These are phyloP conservation scores for Cercopithecus mona DNA, from an alignment of 2,113 vertebrate species.

Conservation along the genomic window DNA sequence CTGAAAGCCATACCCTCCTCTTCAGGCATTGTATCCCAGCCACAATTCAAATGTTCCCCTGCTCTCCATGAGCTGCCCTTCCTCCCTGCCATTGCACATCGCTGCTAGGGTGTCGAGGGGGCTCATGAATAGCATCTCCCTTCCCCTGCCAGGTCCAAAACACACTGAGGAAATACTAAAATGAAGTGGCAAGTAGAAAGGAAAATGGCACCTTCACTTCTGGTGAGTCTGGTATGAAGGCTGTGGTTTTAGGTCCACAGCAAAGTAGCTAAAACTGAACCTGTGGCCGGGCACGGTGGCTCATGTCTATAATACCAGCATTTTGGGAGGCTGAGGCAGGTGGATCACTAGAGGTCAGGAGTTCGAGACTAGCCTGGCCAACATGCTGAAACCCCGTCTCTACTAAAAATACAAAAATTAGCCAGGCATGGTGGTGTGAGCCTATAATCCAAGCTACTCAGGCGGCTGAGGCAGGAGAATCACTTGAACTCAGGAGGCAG, in stretches of 20 bases:
- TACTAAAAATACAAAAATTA: no score
- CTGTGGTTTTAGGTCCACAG: not conserved
- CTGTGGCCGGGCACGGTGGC: no score
- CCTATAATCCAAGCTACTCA: no score
- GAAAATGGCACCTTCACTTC: not conserved
- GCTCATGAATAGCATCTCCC: not conserved
- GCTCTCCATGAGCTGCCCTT: not conserved
- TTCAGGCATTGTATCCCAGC: fast-evolving
- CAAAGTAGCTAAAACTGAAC: not conserved
- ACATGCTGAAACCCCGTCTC: no score
- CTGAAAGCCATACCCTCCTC: not conserved
- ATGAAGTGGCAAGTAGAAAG: not conserved
- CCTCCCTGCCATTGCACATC: not conserved
- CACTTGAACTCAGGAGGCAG: no score
- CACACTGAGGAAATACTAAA: not conserved
- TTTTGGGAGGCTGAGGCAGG: no score
- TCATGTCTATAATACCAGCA: no score
- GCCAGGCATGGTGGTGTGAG: no score
- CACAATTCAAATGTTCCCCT: not conserved
- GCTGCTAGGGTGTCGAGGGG: fast-evolving
- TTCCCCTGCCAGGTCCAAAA: not conserved
- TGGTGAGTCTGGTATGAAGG: not conserved
- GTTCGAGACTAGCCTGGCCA: no score
- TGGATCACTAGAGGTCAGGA: no score
- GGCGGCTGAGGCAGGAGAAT: no score